Evolutionary conservation across 2,113 vertebrate species (phyloP).

Genomic region (Bagarius yarrelli): DNA sequence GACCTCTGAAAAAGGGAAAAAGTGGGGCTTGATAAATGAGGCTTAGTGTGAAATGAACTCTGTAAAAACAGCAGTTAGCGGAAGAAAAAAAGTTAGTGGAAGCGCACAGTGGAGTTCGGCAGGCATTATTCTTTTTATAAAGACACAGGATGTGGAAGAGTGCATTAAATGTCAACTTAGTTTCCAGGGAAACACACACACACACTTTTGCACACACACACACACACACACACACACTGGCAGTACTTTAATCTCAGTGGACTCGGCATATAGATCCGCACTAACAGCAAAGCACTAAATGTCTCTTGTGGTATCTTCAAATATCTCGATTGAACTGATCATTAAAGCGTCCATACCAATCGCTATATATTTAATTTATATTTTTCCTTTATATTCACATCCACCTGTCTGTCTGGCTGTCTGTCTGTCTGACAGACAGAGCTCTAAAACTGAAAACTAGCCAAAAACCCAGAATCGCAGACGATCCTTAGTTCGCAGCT

Average conservation of each 20-base stretch:
- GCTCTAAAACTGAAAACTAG: neutral
- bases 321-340: neutral
- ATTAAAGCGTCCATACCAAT: too few relatives aligned
- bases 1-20: neutral
- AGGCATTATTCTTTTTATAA: constrained; percentile 33
- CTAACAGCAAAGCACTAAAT: neutral
- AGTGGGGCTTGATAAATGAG: neutral
- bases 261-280: neutral
- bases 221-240: constrained; percentile 18
- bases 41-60: neutral
- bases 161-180: constrained; percentile 29
- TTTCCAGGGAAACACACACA: constrained; percentile 14
- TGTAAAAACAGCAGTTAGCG: neutral
- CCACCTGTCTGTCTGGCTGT: too few relatives aligned
- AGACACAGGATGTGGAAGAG: constrained; percentile 14
- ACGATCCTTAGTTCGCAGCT: neutral
- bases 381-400: too few relatives aligned
- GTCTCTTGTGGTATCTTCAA: neutral
- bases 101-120: neutral
- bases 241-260: constrained; percentile 6
- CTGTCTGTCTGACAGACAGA: too few relatives aligned
- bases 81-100: neutral
- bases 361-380: too few relatives aligned
- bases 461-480: neutral
- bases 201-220: constrained; percentile 15